Percentiles rank a stretch among this genome's conserved stretches.
Conservation (phyloP, 2,888 invertebrate genomes). For the Bruchidius siliquastri region DNA sequence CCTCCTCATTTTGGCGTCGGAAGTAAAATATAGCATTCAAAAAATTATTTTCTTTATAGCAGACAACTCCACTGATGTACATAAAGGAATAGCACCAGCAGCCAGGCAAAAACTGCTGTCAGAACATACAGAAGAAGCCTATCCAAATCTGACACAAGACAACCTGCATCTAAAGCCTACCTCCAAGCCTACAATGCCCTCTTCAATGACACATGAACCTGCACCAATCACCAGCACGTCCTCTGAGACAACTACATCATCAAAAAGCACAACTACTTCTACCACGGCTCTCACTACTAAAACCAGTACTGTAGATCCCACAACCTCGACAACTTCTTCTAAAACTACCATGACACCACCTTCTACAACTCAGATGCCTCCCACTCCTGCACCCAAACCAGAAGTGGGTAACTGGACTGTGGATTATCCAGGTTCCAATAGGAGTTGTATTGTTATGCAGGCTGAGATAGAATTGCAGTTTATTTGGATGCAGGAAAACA, state of each 20-base stretch:
- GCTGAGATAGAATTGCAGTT: neutral
- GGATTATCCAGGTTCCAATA: neutral
- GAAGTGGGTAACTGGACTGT: neutral
- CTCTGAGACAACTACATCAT: neutral
- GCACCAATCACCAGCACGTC: neutral
- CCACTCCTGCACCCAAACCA: neutral
- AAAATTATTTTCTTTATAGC: neutral
- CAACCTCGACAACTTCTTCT: neutral
- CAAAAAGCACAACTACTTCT: neutral
- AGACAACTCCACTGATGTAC: neutral
- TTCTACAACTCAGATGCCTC: neutral
- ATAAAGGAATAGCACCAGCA: neutral
- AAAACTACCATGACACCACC: neutral
- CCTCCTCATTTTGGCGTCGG: no score
- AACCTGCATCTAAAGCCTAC: neutral
- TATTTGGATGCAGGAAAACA: neutral
- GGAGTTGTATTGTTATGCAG: neutral
- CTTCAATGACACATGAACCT: neutral
- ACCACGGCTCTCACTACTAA: neutral
- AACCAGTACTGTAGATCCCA: neutral
- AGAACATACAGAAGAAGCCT: neutral
- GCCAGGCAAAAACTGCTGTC: neutral
- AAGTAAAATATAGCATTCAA: no score
- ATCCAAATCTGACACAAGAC: neutral
- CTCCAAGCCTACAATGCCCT: neutral